Conservation (phyloP, 1,140 invertebrate genomes). For the Philotrypesis tridentata region DNA sequence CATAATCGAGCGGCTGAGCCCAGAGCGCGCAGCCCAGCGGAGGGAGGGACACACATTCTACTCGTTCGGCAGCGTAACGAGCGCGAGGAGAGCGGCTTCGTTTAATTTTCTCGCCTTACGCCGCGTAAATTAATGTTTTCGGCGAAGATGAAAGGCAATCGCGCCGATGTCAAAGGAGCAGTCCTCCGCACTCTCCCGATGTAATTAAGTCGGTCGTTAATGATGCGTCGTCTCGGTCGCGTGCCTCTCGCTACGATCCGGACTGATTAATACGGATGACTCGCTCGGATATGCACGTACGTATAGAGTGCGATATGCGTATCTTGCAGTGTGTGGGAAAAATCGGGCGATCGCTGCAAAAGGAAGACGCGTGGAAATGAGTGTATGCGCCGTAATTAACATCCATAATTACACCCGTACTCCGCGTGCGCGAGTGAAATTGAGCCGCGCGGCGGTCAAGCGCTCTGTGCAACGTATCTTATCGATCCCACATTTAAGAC, state of each 20-base stretch:
- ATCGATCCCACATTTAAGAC: constrained; percentile 42
- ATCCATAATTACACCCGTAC: not conserved
- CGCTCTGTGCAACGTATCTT: not conserved
- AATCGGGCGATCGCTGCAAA: constrained; percentile 1
- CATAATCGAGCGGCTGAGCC: too few relatives aligned
- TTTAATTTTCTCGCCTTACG: constrained; percentile 55
- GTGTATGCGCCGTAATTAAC: not conserved
- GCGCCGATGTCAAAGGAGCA: constrained; percentile 61
- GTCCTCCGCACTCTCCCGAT: constrained; percentile 55
- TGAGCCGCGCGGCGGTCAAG: not conserved
- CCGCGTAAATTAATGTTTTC: constrained; percentile 62
- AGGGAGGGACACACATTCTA: not conserved
- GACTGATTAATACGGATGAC: constrained; percentile 69
- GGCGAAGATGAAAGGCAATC: constrained; percentile 66
- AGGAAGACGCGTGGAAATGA: not conserved
- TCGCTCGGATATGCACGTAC: constrained; percentile 52
- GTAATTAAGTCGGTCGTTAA: constrained; percentile 69
- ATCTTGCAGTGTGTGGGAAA: constrained; percentile 26
- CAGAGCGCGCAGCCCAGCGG: not conserved
- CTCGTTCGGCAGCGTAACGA: constrained; percentile 11
- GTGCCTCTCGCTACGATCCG: not conserved
- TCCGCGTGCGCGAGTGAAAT: not conserved
- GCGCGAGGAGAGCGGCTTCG: constrained; percentile 48
- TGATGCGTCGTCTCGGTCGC: constrained; percentile 57
- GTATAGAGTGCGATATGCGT: too few relatives aligned